These are phyloP conservation scores for Tapirus terrestris DNA, from an alignment of 2,113 vertebrate species.

Conservation along the genomic window DNA sequence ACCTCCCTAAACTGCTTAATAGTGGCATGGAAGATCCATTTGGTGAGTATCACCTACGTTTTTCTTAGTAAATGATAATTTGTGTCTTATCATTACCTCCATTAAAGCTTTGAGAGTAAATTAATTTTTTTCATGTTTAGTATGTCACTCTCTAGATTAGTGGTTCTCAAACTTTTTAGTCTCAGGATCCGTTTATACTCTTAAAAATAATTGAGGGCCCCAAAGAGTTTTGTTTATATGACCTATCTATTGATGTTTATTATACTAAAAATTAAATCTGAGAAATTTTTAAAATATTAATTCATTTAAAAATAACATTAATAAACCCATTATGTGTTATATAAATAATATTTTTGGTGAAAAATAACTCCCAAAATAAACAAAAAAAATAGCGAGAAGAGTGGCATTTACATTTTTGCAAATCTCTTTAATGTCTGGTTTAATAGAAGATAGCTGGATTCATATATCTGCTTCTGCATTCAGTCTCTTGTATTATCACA, in stretches of 20 bases:
- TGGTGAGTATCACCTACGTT: slow-evolving; percentile 71
- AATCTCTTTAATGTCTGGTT: not conserved
- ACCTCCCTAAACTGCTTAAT: slow-evolving; percentile 45
- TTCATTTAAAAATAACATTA: not conserved
- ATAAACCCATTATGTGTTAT: not conserved
- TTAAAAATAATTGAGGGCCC: not conserved
- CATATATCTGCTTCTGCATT: not conserved
- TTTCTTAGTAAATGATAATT: slow-evolving; percentile 22
- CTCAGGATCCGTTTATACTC: not conserved
- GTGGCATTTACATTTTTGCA: not conserved
- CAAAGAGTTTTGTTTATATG: not conserved
- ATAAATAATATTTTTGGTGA: not conserved
- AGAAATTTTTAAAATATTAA: not conserved
- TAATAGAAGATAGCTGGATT: not conserved
- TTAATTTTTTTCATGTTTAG: not conserved
- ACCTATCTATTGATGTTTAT: not conserved
- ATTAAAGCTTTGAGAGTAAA: slow-evolving; percentile 12
- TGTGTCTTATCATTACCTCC: not conserved
- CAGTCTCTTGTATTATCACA: not conserved
- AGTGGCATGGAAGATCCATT: slow-evolving; percentile 79
- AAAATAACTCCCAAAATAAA: not conserved
- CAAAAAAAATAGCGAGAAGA: not conserved
- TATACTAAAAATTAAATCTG: not conserved
- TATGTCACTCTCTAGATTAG: not conserved
- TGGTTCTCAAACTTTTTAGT: not conserved